Percentiles rank a stretch among this genome's conserved stretches.
These are phyloP conservation scores for Nipponacmea schrenckii DNA, from an alignment of 2,888 invertebrate species.

Conservation along the genomic window DNA sequence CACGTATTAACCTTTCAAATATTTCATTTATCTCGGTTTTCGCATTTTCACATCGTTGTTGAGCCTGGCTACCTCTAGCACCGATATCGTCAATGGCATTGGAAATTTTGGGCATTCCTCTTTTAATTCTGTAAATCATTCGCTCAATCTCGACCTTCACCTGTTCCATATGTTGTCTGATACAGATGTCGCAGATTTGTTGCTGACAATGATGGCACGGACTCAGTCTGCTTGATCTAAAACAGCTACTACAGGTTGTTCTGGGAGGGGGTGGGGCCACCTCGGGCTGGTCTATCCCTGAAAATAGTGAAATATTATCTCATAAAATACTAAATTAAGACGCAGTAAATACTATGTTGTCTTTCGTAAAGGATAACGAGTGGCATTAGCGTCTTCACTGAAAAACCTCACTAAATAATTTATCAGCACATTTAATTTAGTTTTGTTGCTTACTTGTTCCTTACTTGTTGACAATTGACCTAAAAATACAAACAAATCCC, in stretches of 20 bases:
- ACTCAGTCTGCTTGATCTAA: slow-evolving; percentile 70
- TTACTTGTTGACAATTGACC: too few species aligned
- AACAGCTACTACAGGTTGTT: slow-evolving; percentile 93
- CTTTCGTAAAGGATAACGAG: too few species aligned
- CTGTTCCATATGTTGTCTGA: slow-evolving; percentile 71
- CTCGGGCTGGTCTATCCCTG: slow-evolving; percentile 4
- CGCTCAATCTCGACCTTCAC: slow-evolving; percentile 79
- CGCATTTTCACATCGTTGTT: slow-evolving; percentile 89
- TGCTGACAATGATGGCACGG: slow-evolving; percentile 97
- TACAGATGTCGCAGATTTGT: slow-evolving; percentile 95
- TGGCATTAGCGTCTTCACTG: too few species aligned
- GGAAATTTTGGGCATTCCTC: slow-evolving; percentile 78
- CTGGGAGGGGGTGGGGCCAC: neutral
- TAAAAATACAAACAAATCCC: too few species aligned
- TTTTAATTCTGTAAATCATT: slow-evolving; percentile 76
- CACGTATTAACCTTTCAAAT: slow-evolving; percentile 59
- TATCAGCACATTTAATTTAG: too few species aligned
- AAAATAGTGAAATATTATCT: neutral
- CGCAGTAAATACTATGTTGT: too few species aligned
- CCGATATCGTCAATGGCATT: slow-evolving; percentile 71
- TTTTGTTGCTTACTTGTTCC: too few species aligned
- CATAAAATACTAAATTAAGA: too few species aligned
- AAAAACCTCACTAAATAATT: too few species aligned
- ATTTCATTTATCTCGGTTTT: slow-evolving; percentile 85
- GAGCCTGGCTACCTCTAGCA: slow-evolving; percentile 87